Percentiles rank a stretch among this genome's conserved stretches.
phyloP scores from a whole-genome alignment of 2,888 invertebrate species.

The Cotesia congregata region DNA sequence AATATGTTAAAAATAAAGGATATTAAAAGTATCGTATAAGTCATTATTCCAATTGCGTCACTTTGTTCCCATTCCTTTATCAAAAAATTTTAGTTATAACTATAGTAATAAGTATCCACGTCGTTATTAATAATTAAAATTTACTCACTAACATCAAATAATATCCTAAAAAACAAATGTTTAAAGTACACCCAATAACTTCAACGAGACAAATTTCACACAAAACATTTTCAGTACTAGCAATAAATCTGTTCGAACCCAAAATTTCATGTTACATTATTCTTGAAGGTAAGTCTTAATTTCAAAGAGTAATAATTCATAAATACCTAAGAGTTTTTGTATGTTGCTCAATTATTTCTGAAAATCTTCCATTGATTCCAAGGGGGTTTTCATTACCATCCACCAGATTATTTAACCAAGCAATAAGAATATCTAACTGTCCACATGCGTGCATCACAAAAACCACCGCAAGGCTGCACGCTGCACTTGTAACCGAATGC shows the following conservation, averaged over 20 bases:
- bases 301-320: not conserved
- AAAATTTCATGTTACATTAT: not conserved
- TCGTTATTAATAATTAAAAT: not conserved
- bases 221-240: conserved; percentile 41
- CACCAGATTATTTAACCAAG: conserved; percentile 40
- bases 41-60: conserved; percentile 38
- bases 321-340: conserved; percentile 35
- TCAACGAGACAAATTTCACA: conserved; percentile 51
- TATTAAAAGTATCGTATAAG: conserved; percentile 39
- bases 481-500: conserved; percentile 50
- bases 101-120: too few relatives aligned
- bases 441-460: conserved; percentile 57
- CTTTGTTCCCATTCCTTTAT: conserved; percentile 41
- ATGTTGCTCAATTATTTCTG: conserved; percentile 35
- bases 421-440: conserved; percentile 46
- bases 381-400: conserved; percentile 4
- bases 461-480: conserved; percentile 53
- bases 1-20: conserved; percentile 53
- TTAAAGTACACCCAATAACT: conserved; percentile 48
- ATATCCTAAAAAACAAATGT: conserved; percentile 51
- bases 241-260: conserved; percentile 39
- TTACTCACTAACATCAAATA: conserved; percentile 47
- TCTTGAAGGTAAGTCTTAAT: not conserved
- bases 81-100: not conserved
- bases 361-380: conserved; percentile 10